A percentile compares a stretch with the other conserved stretches of the same genome.
phyloP scores from a whole-genome alignment of 1,140 invertebrate species.

The Charaxes varanes region DNA sequence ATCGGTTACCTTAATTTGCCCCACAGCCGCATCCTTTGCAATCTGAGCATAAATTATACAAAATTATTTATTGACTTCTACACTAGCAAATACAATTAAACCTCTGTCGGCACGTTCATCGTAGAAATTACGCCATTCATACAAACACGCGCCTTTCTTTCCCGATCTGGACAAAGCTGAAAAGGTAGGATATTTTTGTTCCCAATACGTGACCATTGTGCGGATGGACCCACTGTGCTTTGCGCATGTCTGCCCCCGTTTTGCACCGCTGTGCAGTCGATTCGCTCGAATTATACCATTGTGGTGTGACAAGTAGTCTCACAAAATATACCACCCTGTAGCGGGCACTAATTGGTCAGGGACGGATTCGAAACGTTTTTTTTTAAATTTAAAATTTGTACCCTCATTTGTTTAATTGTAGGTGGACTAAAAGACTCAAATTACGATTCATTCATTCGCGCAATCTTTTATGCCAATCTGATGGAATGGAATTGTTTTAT shows the following conservation, averaged over 20 bases:
- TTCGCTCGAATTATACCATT: conserved; percentile 37
- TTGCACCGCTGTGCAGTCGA: conserved; percentile 24
- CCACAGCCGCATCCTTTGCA: too few species aligned
- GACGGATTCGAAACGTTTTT: conserved; percentile 18
- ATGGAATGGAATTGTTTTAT: too few species aligned
- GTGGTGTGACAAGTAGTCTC: conserved; percentile 51
- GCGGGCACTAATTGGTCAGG: conserved; percentile 51
- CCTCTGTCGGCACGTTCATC: background rate
- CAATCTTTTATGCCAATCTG: too few species aligned
- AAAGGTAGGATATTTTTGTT: conserved; percentile 3
- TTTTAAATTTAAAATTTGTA: background rate
- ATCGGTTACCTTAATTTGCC: too few species aligned
- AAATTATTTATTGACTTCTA: too few species aligned
- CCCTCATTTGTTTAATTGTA: too few species aligned
- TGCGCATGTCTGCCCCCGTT: conserved; percentile 44
- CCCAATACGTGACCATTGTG: conserved; percentile 26
- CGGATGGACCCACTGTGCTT: conserved; percentile 24
- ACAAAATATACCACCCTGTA: conserved; percentile 60
- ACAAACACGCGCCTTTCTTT: conserved; percentile 6
- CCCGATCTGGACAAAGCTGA: background rate
- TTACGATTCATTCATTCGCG: too few species aligned
- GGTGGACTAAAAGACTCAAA: too few species aligned
- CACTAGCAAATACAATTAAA: background rate
- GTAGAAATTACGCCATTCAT: conserved; percentile 3
- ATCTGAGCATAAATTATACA: too few species aligned